These are phyloP conservation scores for Andricus quercusramuli DNA, from an alignment of 2,888 invertebrate genomes.

Conservation along the genomic window DNA sequence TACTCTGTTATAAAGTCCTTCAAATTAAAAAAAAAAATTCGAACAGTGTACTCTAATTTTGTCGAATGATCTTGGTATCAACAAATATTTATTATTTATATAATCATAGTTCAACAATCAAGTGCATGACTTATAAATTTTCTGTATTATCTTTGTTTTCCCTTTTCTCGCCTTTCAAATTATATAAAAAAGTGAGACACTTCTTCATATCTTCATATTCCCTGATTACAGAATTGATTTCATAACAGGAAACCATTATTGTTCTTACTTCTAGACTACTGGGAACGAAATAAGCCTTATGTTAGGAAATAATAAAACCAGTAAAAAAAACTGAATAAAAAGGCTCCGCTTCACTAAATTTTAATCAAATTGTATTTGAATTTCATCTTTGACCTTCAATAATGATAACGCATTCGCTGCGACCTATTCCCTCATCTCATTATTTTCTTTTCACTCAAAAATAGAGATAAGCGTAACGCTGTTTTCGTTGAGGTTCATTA, in stretches of 20 bases:
- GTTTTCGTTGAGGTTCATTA: background rate
- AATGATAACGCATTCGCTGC: background rate
- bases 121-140: no score
- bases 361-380: background rate
- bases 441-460: background rate
- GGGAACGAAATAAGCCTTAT: no score
- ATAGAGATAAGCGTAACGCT: constrained; percentile 22
- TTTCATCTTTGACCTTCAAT: constrained; percentile 14
- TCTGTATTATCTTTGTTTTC: background rate
- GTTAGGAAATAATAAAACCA: background rate
- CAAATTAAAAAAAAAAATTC: no score
- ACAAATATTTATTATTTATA: no score
- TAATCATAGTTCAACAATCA: no score
- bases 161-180: background rate
- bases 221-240: background rate
- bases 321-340: background rate
- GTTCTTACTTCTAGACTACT: background rate
- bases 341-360: background rate
- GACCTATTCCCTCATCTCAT: background rate
- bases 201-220: background rate
- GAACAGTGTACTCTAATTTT: no score
- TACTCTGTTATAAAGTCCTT: no score
- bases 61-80: no score
- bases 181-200: background rate
- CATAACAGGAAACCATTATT: background rate